These are phyloP conservation scores for Philonicus albiceps DNA, from an alignment of 2,888 invertebrate species.

Conservation along the genomic window DNA sequence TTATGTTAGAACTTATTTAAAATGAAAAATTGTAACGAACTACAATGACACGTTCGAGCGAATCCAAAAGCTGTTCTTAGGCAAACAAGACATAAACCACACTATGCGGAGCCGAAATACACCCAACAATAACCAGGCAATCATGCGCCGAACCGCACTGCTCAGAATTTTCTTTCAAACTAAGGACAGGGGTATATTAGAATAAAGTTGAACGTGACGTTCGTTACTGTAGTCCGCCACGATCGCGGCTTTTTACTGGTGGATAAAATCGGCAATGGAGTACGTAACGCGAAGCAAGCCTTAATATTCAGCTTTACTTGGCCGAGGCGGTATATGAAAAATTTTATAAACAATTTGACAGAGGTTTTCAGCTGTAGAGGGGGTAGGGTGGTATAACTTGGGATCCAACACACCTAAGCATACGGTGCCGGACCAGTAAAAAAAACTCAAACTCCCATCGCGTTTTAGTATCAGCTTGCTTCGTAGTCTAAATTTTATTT, in stretches of 20 bases:
- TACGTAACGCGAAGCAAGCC: not conserved
- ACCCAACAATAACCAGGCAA: not conserved
- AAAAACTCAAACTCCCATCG: not conserved
- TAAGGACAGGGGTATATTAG: conserved; percentile 31
- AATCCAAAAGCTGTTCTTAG: not conserved
- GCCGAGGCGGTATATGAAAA: not conserved
- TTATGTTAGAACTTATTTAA: not conserved
- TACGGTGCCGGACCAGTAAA: not conserved
- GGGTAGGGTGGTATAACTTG: not conserved
- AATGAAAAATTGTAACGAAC: not conserved
- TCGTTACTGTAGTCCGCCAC: not conserved
- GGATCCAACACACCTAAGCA: not conserved
- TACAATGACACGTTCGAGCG: not conserved
- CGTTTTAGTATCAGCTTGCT: conserved; percentile 1
- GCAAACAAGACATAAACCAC: not conserved
- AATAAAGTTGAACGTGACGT: not conserved
- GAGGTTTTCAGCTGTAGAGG: not conserved
- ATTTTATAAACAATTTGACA: conserved; percentile 34
- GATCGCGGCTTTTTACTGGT: not conserved
- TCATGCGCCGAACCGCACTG: conserved; percentile 46
- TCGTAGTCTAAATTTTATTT: conserved; percentile 7
- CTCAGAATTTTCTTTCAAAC: conserved; percentile 41
- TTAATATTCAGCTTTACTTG: not conserved
- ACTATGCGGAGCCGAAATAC: not conserved
- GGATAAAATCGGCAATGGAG: not conserved